Base-by-base conservation (phyloP, 2,113 vertebrate genomes). In the Chitala chitala region DNA sequence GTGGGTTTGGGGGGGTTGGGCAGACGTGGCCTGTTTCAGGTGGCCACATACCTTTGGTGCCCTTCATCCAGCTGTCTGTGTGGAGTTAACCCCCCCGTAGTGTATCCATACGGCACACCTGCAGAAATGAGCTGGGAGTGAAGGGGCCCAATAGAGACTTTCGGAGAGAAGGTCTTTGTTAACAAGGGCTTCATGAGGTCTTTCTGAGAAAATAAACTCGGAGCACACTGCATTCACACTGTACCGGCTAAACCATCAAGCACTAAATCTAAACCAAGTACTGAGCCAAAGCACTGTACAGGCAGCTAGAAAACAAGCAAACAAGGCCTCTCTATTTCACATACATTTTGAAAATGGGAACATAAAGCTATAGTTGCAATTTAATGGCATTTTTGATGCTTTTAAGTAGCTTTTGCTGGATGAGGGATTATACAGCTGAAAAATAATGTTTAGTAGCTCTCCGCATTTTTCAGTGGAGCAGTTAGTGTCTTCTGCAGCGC, bases 31-130 rank as follows among this genome's bases (percentile, higher is more conserved):
- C 29, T 59, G 26, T 59, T 59, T 42, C 17, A n/a, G 3, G 17
- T 24, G 61, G 61, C 61, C 15, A 65, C 33, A 24, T 64, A 42
- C 59, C 36, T 12, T 9, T 48, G 46, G 46, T 48, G 5, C 61
- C 8, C 26, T 10, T 17, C 38, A 8, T 15, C 55, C 46, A 48
- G 9, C 46, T 48, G 46, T 48, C 46, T 48, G 46, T 9, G 46
- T 7, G 46, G 46, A 48, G 46, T 48, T 9, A 48, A 7, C 46
- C 8, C 59, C 59, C 10, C 38, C 58, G 12, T 46, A 12, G 44
- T 46, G 44, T 64, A 38, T 36, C 63, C 38, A n/a, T 33, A 10
- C 3, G n/a, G 63, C 63, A 44, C 63, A 65, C 63, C 63, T 65
- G 63, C 63, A 65, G n/a, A 24, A 42, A 22, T 33, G 36, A 42